Base-by-base conservation (phyloP, 2,888 invertebrate species). In the Phaonia tiefii region DNA sequence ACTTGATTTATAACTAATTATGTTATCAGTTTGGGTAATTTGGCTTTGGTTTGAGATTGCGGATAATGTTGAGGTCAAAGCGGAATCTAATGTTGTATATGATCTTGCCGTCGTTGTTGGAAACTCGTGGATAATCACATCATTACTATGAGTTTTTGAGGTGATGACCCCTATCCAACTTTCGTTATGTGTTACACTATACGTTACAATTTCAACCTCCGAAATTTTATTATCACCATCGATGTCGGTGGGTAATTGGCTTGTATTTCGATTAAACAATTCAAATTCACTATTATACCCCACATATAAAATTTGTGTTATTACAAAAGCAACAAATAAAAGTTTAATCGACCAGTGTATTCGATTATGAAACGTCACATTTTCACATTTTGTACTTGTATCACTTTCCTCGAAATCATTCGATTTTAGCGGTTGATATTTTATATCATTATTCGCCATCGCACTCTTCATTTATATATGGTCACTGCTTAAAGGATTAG, bases 351-450 rank as follows among this genome's bases (percentile, higher is more conserved):
- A 11, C 60, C 66, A 63, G 31, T 63, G 22, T 60, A 46, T 78
- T 67, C 1, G 26, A 15, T n/a, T 17, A 58, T 31, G 10, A 7
- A 44, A 60, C 49, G 17, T 31, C 8, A 31, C 31, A 31, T 31
- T 31, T 31, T 31, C 31, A 31, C 8, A 5, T 54, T 0, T 8
- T 11, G 3, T 20, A 17, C 20, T 49, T 8, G 5, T 20, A 44
- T 13, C 44, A 44, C 13, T 31, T 31, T 13, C 42, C n/a, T 65
- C 67, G 46, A 71, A 44, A 7, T 78, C 78, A 44, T 42, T 58
- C 67, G 46, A 51, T 42, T 65, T 63, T 25, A 81, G n/a, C 11
- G 46, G 75, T 25, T 78, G 51, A 75, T 81, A 81, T 78, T 81
- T 81, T 56, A 78, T 56, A 31, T 75, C 49, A 7, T 71, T 39